A percentile compares a stretch with the other conserved stretches of the same genome.
These are phyloP conservation scores for Rotaria macrura DNA, from an alignment of 2,888 invertebrate species.

Conservation along the genomic window DNA sequence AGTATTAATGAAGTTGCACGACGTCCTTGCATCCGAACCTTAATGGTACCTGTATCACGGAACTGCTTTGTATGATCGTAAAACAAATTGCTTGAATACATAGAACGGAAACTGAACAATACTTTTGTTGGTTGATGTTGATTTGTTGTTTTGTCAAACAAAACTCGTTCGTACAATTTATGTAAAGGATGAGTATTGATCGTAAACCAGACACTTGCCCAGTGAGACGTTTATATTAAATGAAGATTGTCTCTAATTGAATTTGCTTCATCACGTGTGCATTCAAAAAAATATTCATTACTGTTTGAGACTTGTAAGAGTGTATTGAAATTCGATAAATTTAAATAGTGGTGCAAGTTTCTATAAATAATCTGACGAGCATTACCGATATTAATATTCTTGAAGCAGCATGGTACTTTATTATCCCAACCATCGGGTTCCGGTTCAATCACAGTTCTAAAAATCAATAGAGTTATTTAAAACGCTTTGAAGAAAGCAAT, in stretches of 20 bases:
- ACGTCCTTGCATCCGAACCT: neutral
- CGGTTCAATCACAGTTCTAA: neutral
- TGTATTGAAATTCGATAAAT: neutral
- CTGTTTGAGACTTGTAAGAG: neutral
- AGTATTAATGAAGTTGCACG: neutral
- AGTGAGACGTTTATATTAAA: neutral
- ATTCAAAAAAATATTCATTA: neutral
- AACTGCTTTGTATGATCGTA: neutral
- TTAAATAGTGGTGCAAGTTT: neutral
- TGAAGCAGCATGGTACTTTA: neutral
- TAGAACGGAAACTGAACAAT: neutral
- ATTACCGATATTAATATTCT: neutral
- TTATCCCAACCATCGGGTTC: neutral
- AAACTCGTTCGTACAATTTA: neutral
- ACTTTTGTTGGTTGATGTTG: neutral
- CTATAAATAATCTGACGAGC: neutral
- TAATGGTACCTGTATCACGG: neutral
- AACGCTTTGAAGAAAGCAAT: no score
- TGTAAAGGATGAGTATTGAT: neutral
- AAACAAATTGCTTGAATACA: neutral
- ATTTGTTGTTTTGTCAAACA: neutral
- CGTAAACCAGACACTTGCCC: neutral
- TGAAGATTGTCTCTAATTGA: neutral
- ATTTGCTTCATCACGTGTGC: neutral
- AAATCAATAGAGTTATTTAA: neutral